A percentile compares a stretch with the other conserved stretches of the same genome.
Evolutionary conservation across 2,888 invertebrate genomes (phyloP).

Genomic region (Phrixothrix hirtus): DNA sequence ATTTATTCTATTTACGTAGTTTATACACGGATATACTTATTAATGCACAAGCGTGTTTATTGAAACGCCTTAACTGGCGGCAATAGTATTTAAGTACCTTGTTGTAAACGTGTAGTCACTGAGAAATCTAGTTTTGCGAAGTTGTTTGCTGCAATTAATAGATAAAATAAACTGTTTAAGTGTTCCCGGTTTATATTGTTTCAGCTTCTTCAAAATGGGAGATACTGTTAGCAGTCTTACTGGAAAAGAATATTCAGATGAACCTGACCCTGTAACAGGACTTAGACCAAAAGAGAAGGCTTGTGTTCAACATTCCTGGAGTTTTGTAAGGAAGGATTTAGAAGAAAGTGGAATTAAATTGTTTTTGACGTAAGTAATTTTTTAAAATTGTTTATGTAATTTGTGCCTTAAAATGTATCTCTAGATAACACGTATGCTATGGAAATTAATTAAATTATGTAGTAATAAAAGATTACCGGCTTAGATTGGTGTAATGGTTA

Average conservation of each 20-base stretch:
- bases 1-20: no score
- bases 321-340: conserved; percentile 55
- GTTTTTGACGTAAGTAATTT: conserved; percentile 54
- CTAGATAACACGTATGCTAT: no score
- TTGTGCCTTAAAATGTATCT: no score
- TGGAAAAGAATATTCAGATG: conserved; percentile 14
- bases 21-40: no score
- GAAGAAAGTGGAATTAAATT: conserved; percentile 54
- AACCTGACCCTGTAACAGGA: conserved; percentile 53
- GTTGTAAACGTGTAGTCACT: no score
- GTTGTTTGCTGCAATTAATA: background rate
- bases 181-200: background rate
- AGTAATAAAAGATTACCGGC: no score
- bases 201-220: conserved; percentile 14
- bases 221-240: conserved; percentile 11
- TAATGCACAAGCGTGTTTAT: no score
- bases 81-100: no score
- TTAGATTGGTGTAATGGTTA: no score
- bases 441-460: no score
- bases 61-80: no score
- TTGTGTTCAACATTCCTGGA: conserved; percentile 56
- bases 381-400: no score
- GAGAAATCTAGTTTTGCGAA: background rate
- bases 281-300: conserved; percentile 55
- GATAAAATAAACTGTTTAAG: background rate